Percentiles rank a stretch among this genome's conserved stretches.
Evolutionary conservation across 2,888 invertebrate species (phyloP).

Genomic region (Drosophila longiperda): DNA sequence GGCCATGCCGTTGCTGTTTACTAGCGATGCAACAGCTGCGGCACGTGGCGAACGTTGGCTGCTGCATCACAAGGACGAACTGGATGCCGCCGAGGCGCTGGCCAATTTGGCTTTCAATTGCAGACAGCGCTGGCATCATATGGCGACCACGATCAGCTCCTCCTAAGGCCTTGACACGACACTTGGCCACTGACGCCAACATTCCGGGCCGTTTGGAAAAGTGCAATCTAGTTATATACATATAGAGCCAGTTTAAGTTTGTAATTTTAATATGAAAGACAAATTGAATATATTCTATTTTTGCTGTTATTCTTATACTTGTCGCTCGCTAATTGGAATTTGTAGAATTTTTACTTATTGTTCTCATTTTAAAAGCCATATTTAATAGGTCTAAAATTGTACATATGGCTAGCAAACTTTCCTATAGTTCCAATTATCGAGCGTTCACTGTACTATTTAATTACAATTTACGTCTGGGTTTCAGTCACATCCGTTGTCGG

Average conservation of each 20-base stretch:
- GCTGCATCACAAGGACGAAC: slow-evolving; percentile 89
- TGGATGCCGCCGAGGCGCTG: slow-evolving; percentile 91
- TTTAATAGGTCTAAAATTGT: neutral
- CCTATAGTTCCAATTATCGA: neutral
- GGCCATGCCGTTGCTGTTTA: slow-evolving; percentile 51
- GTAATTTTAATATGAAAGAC: slow-evolving; percentile 69
- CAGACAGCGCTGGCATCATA: slow-evolving; percentile 81
- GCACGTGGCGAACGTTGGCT: slow-evolving; percentile 57
- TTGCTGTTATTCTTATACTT: slow-evolving; percentile 45
- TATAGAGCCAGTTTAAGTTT: slow-evolving; percentile 46
- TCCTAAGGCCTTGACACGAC: slow-evolving; percentile 37
- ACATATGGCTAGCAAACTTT: neutral
- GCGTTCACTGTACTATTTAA: slow-evolving; percentile 29
- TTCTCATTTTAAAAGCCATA: neutral
- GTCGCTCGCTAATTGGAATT: neutral
- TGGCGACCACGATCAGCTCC: slow-evolving; percentile 72
- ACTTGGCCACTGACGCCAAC: slow-evolving; percentile 67
- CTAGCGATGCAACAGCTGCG: slow-evolving; percentile 53
- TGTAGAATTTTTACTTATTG: neutral
- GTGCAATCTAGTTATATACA: slow-evolving; percentile 66
- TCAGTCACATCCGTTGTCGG: slow-evolving; percentile 7
- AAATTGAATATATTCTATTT: slow-evolving; percentile 54
- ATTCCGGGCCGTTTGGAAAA: slow-evolving; percentile 81
- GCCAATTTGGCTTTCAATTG: slow-evolving; percentile 88
- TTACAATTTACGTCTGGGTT: slow-evolving; percentile 34